A percentile compares a stretch with the other conserved stretches of the same genome.
phyloP scores from a whole-genome alignment of 2,113 vertebrate genomes.

The Rhynchomys soricoides region DNA sequence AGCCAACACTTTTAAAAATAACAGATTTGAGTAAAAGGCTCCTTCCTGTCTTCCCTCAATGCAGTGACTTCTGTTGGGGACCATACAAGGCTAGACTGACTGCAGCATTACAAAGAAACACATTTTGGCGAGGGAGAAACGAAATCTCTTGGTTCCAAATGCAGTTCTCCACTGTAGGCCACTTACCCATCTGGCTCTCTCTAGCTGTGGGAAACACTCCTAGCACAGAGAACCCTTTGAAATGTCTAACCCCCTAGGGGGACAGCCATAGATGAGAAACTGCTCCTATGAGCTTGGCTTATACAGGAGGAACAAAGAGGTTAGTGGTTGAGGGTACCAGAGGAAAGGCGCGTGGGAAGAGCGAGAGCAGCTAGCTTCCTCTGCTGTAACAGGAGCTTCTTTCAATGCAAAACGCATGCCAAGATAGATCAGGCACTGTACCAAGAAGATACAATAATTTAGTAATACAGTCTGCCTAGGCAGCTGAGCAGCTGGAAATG shows the following conservation, averaged over 20 bases:
- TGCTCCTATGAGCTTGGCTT: conserved; percentile 63
- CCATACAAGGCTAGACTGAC: conserved; percentile 60
- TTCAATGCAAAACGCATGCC: conserved; percentile 70
- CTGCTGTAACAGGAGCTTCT: conserved; percentile 77
- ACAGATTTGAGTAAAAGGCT: conserved; percentile 43
- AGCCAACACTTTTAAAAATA: conserved; percentile 48
- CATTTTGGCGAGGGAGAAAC: conserved; percentile 72
- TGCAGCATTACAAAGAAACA: conserved; percentile 69
- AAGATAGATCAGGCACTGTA: conserved; percentile 75
- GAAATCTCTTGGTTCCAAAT: conserved; percentile 73
- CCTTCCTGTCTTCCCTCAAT: conserved; percentile 29
- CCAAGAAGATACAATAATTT: conserved; percentile 81
- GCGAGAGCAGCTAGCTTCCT: conserved; percentile 73
- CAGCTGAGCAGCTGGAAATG: conserved; percentile 78
- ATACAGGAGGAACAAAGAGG: conserved; percentile 75
- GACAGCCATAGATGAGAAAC: conserved; percentile 75
- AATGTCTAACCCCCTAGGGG: conserved; percentile 57
- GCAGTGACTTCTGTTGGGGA: conserved; percentile 46
- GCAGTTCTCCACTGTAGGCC: conserved; percentile 68
- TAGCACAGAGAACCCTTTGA: conserved; percentile 77
- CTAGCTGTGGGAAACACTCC: conserved; percentile 76
- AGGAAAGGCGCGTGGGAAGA: conserved; percentile 72
- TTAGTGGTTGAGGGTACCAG: conserved; percentile 62
- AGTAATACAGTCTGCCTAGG: conserved; percentile 80
- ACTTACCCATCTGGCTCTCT: conserved; percentile 75